phyloP scores from a whole-genome alignment of 2,797 vertebrate genomes.

The Vespertilio murinus region DNA sequence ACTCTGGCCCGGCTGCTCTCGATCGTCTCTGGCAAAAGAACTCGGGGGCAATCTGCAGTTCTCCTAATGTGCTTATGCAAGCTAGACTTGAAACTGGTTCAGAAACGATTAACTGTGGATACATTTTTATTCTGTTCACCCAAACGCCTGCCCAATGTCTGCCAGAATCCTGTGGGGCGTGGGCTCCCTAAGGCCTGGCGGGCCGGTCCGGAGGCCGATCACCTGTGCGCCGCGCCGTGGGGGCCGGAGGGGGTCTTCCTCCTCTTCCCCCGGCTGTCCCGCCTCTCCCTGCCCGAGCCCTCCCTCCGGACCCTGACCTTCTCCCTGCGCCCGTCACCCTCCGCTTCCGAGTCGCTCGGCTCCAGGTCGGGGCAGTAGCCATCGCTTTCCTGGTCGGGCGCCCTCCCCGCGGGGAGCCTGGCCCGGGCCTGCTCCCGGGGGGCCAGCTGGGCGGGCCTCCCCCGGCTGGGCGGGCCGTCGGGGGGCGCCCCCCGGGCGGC shows the following conservation, averaged over 20 bases:
- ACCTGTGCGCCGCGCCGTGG: slow-evolving; percentile 92
- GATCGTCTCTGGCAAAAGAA: slow-evolving; percentile 58
- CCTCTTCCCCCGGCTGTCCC: slow-evolving; percentile 85
- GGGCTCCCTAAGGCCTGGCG: too few relatives aligned
- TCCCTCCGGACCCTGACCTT: slow-evolving; percentile 84
- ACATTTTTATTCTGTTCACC: slow-evolving; percentile 61
- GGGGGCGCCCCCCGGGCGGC: slow-evolving; percentile 93
- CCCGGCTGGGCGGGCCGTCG: slow-evolving; percentile 90
- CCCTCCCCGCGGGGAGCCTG: slow-evolving; percentile 86
- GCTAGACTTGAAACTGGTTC: slow-evolving; percentile 58
- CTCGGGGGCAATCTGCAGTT: slow-evolving; percentile 36
- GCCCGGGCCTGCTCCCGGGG: slow-evolving; percentile 91
- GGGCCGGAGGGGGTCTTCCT: slow-evolving; percentile 91
- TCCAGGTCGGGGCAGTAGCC: slow-evolving; percentile 98
- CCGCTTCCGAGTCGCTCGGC: slow-evolving; percentile 96
- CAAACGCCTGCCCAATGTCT: slow-evolving; percentile 66
- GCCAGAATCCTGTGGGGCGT: slow-evolving; percentile 77
- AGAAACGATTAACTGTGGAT: slow-evolving; percentile 76
- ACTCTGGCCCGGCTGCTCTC: slow-evolving; percentile 31
- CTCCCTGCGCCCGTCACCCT: slow-evolving; percentile 90
- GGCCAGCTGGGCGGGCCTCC: slow-evolving; percentile 87
- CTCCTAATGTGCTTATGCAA: slow-evolving; percentile 52
- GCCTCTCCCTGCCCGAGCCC: slow-evolving; percentile 84
- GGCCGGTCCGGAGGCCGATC: too few relatives aligned
- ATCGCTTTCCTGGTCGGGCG: slow-evolving; percentile 93